Base-by-base conservation (phyloP, 2,113 vertebrate species). In the Alectura lathami region DNA sequence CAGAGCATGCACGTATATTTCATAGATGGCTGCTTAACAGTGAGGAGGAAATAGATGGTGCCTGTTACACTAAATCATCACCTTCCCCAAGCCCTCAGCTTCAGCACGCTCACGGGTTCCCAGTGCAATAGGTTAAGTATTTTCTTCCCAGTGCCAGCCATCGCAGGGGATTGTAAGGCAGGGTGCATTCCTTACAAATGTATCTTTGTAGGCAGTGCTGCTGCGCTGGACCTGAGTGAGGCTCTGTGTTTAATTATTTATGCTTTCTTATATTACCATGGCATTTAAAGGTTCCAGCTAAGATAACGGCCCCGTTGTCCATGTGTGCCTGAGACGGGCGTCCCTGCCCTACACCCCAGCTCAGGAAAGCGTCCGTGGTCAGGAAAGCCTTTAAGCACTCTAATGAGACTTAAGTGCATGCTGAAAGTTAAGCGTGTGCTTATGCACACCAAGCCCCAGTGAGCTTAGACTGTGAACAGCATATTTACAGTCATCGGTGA, bases 401-500 rank as follows among this genome's bases (percentile, higher is more conserved):
- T 96, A 96, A 94, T 95, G 85, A 95, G 95, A 94, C 78, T 95
- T 94, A 96, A 97, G 94, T 96, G 93, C 95, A 92, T 22, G 82
- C 95, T 95, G 94, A 78, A 95, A 93, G 95, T 96, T 94, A 96
- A 96, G 89, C 94, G 43, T 78, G 51, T 90, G 72, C 91, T 89
- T 83, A 50, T 89, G 91, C 91, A 57, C n/a, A 59, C 89, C 15
- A 8, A 82, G 89, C 77, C 62, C 96, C 93, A 16, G 6, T 1
- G 48, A 93, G 93, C 88, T 86, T 7, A 51, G 91, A 6, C 76
- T 51, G 34, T 67, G 93, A 91, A 94, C 91, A 86, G 94, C 79
- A 15, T 95, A 91, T 95, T 97, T 93, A 92, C 95, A 95, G 94
- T 94, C 85, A 48, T 40, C 0, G 11, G 76, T 95, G 95, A 97